Conservation (phyloP, 2,797 vertebrate species). For the Acridotheres tristis region DNA sequence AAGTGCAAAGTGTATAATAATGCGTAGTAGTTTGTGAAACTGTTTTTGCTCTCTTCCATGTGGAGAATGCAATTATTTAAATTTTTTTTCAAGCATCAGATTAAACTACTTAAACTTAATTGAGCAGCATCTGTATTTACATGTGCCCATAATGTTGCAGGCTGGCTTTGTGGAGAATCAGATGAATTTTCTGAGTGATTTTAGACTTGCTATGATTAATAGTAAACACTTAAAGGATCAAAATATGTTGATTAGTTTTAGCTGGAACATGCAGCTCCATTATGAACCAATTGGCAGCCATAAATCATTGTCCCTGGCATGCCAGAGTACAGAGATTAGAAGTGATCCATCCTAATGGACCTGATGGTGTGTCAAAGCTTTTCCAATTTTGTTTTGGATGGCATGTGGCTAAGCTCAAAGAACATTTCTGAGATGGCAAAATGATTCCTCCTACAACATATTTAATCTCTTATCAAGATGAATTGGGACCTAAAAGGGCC, state of each 20-base stretch:
- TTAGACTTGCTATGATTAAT: not conserved
- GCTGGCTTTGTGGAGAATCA: not conserved
- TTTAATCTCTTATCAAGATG: not conserved
- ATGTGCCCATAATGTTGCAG: not conserved
- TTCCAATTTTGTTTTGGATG: slow-evolving; percentile 32
- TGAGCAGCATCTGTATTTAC: not conserved
- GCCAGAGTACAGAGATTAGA: slow-evolving; percentile 3
- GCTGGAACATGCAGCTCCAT: not conserved
- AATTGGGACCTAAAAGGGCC: not conserved
- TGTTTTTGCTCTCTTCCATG: not conserved
- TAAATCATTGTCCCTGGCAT: not conserved
- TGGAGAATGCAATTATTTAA: not conserved
- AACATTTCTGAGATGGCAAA: slow-evolving; percentile 2
- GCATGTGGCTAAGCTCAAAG: not conserved
- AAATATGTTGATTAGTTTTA: slow-evolving; percentile 10
- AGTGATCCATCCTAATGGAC: slow-evolving; percentile 1
- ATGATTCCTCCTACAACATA: not conserved
- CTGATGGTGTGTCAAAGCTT: not conserved
- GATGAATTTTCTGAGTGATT: not conserved
- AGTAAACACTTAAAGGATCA: not conserved
- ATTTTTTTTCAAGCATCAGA: not conserved
- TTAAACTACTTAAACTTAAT: not conserved
- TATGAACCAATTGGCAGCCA: not conserved
- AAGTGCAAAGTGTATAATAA: not conserved
- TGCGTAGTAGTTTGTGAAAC: not conserved